phyloP scores from a whole-genome alignment of 2,797 vertebrate species.

The Epinephelus malabaricus region DNA sequence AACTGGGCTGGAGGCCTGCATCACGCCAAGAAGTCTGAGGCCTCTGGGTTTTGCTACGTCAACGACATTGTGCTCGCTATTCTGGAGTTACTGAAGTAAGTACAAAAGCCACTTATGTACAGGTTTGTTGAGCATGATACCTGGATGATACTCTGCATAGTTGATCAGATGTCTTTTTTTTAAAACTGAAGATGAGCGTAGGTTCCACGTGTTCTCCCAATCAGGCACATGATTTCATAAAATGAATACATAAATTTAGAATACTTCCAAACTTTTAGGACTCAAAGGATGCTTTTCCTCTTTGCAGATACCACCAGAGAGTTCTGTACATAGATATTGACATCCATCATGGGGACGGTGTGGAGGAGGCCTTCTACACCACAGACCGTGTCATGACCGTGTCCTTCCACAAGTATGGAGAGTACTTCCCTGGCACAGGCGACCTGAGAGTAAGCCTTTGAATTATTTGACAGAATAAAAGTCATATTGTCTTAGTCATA shows the following conservation, averaged over 20 bases:
- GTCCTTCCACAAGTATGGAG: slow-evolving; percentile 98
- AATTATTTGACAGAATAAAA: not conserved
- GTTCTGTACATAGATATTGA: slow-evolving; percentile 99
- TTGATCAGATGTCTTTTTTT: not conserved
- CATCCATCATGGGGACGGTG: slow-evolving; percentile 98
- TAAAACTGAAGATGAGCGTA: not conserved
- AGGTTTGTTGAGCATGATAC: not conserved
- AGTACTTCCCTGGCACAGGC: slow-evolving; percentile 98
- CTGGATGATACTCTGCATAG: not conserved
- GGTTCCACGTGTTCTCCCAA: not conserved
- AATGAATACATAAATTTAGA: not conserved
- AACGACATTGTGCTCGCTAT: slow-evolving; percentile 99
- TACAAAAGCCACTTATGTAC: slow-evolving; percentile 23
- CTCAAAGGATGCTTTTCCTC: fast-evolving
- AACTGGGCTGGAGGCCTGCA: slow-evolving; percentile 99
- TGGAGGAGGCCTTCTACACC: slow-evolving; percentile 99
- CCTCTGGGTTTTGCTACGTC: slow-evolving; percentile 98
- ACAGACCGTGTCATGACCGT: slow-evolving; percentile 99
- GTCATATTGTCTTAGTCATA: not conserved
- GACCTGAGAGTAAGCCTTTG: slow-evolving; percentile 92
- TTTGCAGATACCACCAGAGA: slow-evolving; percentile 95
- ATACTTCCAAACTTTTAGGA: not conserved
- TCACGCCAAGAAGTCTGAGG: slow-evolving; percentile 98
- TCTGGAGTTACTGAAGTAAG: slow-evolving; percentile 96
- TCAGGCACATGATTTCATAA: no score